These are phyloP conservation scores for Hydropotes inermis DNA, from an alignment of 2,113 vertebrate genomes.

Conservation along the genomic window DNA sequence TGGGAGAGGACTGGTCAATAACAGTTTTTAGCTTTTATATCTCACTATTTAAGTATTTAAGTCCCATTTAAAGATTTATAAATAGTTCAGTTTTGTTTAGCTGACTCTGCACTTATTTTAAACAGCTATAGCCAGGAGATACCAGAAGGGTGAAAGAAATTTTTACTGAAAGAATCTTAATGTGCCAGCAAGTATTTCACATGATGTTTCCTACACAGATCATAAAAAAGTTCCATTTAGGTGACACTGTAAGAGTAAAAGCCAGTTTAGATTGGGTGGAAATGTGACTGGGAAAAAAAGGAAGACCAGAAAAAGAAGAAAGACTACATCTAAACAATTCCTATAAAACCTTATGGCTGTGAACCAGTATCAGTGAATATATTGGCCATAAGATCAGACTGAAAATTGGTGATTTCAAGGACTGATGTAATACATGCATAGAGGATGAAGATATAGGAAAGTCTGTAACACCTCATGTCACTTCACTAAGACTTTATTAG, in stretches of 20 bases:
- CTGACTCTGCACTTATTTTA: conserved; percentile 23
- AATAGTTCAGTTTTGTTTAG: not conserved
- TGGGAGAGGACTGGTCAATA: not conserved
- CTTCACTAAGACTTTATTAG: not conserved
- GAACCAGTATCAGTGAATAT: not conserved
- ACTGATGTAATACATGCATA: not conserved
- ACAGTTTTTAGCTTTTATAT: not conserved
- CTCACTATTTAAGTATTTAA: conserved; percentile 41
- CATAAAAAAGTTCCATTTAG: not conserved
- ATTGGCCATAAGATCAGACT: not conserved
- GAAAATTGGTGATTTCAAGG: not conserved
- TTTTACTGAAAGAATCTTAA: not conserved
- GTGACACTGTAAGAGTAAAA: not conserved
- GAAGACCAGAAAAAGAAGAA: not conserved
- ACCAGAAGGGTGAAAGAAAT: not conserved
- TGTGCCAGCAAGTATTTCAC: not conserved
- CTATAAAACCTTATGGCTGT: not conserved
- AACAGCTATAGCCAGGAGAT: not conserved
- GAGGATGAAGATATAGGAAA: not conserved
- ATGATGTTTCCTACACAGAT: not conserved
- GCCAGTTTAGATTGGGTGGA: not conserved
- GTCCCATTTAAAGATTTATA: not conserved
- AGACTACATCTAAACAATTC: not conserved
- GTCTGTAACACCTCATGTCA: not conserved
- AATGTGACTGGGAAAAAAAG: not conserved